A percentile compares a stretch with the other conserved stretches of the same genome.
These are phyloP conservation scores for Desmophyllum pertusum DNA, from an alignment of 92 coral and sea anemone species.

Conservation along the genomic window DNA sequence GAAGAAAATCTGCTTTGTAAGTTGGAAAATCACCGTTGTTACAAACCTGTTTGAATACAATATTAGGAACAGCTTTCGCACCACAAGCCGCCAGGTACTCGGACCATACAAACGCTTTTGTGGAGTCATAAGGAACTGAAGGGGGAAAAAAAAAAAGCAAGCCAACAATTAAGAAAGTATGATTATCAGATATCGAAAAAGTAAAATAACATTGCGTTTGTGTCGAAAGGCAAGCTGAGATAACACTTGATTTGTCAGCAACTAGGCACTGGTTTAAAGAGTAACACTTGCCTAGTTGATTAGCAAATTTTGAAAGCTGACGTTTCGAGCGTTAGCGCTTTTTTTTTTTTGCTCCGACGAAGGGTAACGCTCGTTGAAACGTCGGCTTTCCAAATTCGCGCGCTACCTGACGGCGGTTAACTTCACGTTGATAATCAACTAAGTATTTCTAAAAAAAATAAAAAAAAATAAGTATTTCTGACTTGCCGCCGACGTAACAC, in stretches of 20 bases:
- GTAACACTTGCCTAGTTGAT: not conserved
- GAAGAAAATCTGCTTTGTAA: not conserved
- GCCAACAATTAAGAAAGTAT: not conserved
- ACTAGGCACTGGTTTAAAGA: not conserved
- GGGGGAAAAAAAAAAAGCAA: no score
- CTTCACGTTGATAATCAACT: no score
- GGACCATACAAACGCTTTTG: constrained; percentile 91
- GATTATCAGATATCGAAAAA: not conserved
- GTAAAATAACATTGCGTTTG: no score
- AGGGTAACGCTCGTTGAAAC: no score
- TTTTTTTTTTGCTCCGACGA: no score
- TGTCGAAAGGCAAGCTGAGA: not conserved
- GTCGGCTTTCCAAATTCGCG: no score
- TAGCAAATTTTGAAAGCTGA: no score
- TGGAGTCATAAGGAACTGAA: constrained; percentile 91
- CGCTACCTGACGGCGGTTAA: no score
- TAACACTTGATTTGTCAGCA: not conserved
- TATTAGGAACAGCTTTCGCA: constrained; percentile 81
- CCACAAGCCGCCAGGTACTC: constrained; percentile 86
- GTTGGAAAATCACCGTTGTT: not conserved
- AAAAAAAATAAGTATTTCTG: no score
- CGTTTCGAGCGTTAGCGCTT: no score
- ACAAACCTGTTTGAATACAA: constrained; percentile 83
- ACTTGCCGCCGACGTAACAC: no score
- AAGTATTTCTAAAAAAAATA: no score